A percentile compares a stretch with the other conserved stretches of the same genome.
These are phyloP conservation scores for Mystacides longicornis DNA, from an alignment of 2,888 invertebrate genomes.

Conservation along the genomic window DNA sequence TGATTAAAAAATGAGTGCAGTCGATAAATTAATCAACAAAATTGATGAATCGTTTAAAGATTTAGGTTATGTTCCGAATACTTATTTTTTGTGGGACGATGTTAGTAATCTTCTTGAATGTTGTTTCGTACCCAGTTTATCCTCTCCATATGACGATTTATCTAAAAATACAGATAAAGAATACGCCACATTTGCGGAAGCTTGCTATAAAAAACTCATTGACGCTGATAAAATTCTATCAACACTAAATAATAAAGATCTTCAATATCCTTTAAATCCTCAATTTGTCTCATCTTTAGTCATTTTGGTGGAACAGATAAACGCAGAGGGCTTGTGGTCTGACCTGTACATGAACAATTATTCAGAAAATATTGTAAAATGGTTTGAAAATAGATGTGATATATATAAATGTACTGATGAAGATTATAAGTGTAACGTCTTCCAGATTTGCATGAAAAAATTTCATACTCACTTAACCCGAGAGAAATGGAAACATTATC, in stretches of 20 bases:
- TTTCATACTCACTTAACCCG: slow-evolving; percentile 21
- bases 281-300: slow-evolving; percentile 17
- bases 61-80: not conserved
- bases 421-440: slow-evolving; percentile 11
- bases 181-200: not conserved
- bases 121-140: slow-evolving; percentile 20
- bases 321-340: slow-evolving; percentile 14
- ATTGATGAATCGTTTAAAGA: not conserved
- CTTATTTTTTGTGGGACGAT: slow-evolving; percentile 6
- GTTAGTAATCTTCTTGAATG: slow-evolving; percentile 12
- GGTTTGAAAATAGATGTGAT: slow-evolving; percentile 13
- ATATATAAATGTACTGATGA: not conserved
- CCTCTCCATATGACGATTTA: slow-evolving; percentile 20
- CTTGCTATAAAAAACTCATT: not conserved
- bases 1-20: no score
- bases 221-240: slow-evolving; percentile 8
- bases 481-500: slow-evolving; percentile 22
- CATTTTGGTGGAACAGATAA: slow-evolving; percentile 20
- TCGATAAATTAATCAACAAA: not conserved
- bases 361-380: slow-evolving; percentile 7
- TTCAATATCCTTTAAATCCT: slow-evolving; percentile 6
- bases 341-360: slow-evolving; percentile 8
- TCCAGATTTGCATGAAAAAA: slow-evolving; percentile 18
- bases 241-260: slow-evolving; percentile 7
- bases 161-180: slow-evolving; percentile 5